Evolutionary conservation across 2,113 vertebrate species (phyloP), one percentile per base, ranked within the genome.

Genomic region (Poeciliopsis retropinna): DNA sequence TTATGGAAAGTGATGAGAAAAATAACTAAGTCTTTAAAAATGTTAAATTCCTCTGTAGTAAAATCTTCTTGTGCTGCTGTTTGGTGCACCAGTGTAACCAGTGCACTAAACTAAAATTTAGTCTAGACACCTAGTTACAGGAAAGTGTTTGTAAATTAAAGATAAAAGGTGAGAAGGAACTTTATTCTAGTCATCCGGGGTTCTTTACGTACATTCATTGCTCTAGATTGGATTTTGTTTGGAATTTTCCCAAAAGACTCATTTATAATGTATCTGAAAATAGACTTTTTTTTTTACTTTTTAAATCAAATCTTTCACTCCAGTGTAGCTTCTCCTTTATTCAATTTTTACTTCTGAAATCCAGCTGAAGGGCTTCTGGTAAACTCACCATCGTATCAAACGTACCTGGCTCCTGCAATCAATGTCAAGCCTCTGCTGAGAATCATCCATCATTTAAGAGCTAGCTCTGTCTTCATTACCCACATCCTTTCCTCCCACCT

Each of bases 391-490:
- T 83, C 60, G 64, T 47, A 85, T 79, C 5, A 71, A 72, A 72
- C 37, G 28, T 65, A 64, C 75, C 31, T 27, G 39, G 19, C 68
- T 70, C 3, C 5, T 60, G 39, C 22, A n/a, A 78, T 88, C 87
- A 80, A 73, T 85, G 72, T 71, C 79, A 85, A 60, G 60, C 76
- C 60, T 44, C 60, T 51, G 62, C 69, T 81, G 44, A 73, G 78
- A 89, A 79, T 80, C 75, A 75, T 86, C 70, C 60, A 62, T 87
- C 80, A 80, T 74, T 82, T 72, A 65, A 64, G 51, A 64, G 63
- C 74, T 28, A 12, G 63, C 57, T 30, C 71, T 76, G 67, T 57
- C n/a, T 81, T 44, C 71, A 72, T 68, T 69, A 60, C 69, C 60
- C 62, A 65, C 25, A 57, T 66, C 57, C 61, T 60, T 27, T 65